These are phyloP conservation scores for Mobula birostris DNA, from an alignment of 2,113 vertebrate species.

Conservation along the genomic window DNA sequence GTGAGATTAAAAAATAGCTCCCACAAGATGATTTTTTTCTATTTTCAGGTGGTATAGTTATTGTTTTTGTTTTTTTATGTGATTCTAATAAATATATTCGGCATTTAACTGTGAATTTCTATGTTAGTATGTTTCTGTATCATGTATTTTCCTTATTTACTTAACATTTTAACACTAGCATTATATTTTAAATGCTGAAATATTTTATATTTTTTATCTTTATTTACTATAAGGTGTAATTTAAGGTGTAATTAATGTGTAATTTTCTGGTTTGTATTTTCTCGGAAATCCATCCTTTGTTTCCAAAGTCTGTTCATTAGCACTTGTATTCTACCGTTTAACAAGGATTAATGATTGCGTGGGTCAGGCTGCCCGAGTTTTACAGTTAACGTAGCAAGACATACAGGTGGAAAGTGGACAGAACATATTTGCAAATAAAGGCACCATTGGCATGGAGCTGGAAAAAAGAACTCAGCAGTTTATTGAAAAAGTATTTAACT, in stretches of 20 bases:
- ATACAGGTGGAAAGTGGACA: slow-evolving; percentile 36
- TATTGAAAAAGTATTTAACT: slow-evolving; percentile 59
- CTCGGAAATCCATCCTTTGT: slow-evolving; percentile 51
- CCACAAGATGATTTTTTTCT: slow-evolving; percentile 45
- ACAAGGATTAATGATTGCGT: slow-evolving; percentile 49
- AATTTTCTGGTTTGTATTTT: slow-evolving; percentile 52
- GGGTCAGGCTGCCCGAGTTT: slow-evolving; percentile 43
- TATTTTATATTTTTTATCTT: slow-evolving; percentile 45
- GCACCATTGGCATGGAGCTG: slow-evolving; percentile 62
- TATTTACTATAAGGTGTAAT: slow-evolving; percentile 49
- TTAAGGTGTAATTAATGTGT: too few relatives aligned
- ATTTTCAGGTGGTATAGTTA: slow-evolving; percentile 76
- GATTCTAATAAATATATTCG: slow-evolving; percentile 83
- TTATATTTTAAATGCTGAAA: slow-evolving; percentile 67
- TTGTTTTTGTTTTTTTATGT: slow-evolving; percentile 68
- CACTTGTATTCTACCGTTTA: slow-evolving; percentile 51
- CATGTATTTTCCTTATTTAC: slow-evolving; percentile 61
- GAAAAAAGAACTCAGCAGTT: slow-evolving; percentile 69
- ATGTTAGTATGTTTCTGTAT: slow-evolving; percentile 74
- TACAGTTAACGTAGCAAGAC: slow-evolving; percentile 37
- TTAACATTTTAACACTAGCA: slow-evolving; percentile 76
- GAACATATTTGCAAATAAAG: slow-evolving; percentile 42
- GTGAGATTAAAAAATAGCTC: slow-evolving; percentile 33
- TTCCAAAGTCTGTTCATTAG: slow-evolving; percentile 57
- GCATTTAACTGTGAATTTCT: slow-evolving; percentile 74